Evolutionary conservation across 2,888 invertebrate genomes (phyloP).

Genomic region (Ophioninae sp.): DNA sequence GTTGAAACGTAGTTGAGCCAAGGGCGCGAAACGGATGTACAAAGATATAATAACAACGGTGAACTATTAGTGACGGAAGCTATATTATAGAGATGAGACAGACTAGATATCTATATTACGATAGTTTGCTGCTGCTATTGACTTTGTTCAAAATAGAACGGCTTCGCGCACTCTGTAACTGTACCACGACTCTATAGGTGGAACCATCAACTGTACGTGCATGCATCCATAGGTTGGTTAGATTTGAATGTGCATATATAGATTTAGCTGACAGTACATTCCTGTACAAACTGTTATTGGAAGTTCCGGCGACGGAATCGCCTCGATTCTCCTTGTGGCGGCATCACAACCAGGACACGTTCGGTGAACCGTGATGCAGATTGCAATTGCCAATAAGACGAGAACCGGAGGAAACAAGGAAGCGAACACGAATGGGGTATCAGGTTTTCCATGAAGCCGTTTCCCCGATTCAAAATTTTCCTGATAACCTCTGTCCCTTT

Average conservation of each 20-base stretch:
- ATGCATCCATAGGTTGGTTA: slow-evolving; percentile 14
- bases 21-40: slow-evolving; percentile 16
- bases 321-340: slow-evolving; percentile 9
- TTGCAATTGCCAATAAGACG: slow-evolving; percentile 60
- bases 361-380: slow-evolving; percentile 58
- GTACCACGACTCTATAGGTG: slow-evolving; percentile 3
- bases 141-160: slow-evolving; percentile 46
- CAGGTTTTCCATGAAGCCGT: neutral
- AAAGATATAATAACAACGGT: slow-evolving; percentile 23
- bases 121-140: slow-evolving; percentile 40
- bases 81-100: slow-evolving; percentile 12
- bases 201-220: neutral
- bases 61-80: neutral
- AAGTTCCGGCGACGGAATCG: slow-evolving; percentile 47
- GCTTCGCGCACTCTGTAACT: slow-evolving; percentile 41
- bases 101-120: slow-evolving; percentile 8
- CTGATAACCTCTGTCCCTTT: slow-evolving; percentile 42
- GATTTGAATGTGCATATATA: slow-evolving; percentile 17
- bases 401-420: slow-evolving; percentile 11
- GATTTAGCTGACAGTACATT: slow-evolving; percentile 21
- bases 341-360: slow-evolving; percentile 43
- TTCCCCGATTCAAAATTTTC: slow-evolving; percentile 39
- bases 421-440: slow-evolving; percentile 38
- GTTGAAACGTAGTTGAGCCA: neutral
- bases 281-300: slow-evolving; percentile 59